These are phyloP conservation scores for Anolis sagrei DNA, from an alignment of 2,113 vertebrate species.

Conservation along the genomic window DNA sequence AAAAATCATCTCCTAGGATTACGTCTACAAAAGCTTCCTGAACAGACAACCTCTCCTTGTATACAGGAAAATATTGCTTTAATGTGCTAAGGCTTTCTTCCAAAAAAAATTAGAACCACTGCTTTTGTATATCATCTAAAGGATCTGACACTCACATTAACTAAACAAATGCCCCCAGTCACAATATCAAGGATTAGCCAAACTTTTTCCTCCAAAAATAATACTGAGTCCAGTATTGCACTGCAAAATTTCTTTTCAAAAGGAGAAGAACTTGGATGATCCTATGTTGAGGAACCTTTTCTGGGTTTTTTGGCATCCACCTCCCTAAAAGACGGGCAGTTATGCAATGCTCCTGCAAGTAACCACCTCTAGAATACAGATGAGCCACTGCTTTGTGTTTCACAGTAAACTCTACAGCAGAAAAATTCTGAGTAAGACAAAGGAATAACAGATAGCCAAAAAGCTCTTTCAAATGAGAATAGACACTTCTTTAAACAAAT, in stretches of 20 bases:
- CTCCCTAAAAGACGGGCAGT: constrained; percentile 79
- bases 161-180: background rate
- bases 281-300: constrained; percentile 54
- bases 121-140: background rate
- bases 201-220: constrained; percentile 19
- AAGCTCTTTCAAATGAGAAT: constrained; percentile 50
- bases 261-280: constrained; percentile 16
- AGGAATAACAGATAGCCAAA: constrained; percentile 55
- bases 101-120: background rate
- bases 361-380: constrained; percentile 85
- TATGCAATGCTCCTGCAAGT: constrained; percentile 87
- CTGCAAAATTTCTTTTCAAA: constrained; percentile 39
- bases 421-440: constrained; percentile 24
- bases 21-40: constrained; percentile 24
- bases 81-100: background rate
- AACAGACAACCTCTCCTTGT: constrained; percentile 9
- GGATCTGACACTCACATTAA: background rate
- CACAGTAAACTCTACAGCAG: constrained; percentile 55
- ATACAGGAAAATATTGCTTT: background rate
- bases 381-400: constrained; percentile 73
- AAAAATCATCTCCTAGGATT: constrained; percentile 16
- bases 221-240: background rate
- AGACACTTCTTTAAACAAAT: background rate
- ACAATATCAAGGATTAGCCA: constrained; percentile 22
- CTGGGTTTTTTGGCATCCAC: constrained; percentile 54